These are phyloP conservation scores for Zaprionus camerounensis DNA, from an alignment of 1,140 invertebrate genomes.

Conservation along the genomic window DNA sequence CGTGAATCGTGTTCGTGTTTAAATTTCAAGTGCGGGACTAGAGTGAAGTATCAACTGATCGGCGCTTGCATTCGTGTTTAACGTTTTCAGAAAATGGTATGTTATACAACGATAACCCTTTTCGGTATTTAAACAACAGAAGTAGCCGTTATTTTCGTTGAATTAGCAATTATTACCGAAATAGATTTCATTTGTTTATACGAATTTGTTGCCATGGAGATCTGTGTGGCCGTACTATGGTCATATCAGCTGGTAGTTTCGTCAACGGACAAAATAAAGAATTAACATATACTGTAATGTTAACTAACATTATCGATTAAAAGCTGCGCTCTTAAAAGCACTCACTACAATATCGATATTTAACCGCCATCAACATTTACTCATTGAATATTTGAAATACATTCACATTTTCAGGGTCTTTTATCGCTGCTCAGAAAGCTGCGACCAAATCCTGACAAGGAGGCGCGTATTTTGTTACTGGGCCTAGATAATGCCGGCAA, in stretches of 20 bases:
- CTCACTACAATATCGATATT: neutral
- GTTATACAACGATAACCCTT: neutral
- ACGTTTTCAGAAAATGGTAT: constrained; percentile 26
- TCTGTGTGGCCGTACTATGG: constrained; percentile 8
- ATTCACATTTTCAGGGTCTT: constrained; percentile 90
- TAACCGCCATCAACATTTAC: neutral
- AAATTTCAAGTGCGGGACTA: constrained; percentile 20
- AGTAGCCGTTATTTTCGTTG: constrained; percentile 12
- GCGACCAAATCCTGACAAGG: constrained; percentile 94
- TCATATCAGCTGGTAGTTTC: neutral
- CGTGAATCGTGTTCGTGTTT: constrained; percentile 36
- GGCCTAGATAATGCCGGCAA: constrained; percentile 99
- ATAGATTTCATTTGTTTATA: constrained; percentile 44
- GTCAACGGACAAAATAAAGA: constrained; percentile 1
- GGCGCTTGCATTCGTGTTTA: neutral
- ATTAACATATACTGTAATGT: constrained; percentile 12
- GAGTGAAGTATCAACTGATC: constrained; percentile 14
- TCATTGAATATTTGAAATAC: neutral
- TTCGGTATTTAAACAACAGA: neutral
- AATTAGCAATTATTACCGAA: constrained; percentile 34
- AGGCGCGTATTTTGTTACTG: constrained; percentile 95
- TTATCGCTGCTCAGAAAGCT: constrained; percentile 96
- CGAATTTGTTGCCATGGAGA: constrained; percentile 37
- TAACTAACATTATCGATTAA: constrained; percentile 11
- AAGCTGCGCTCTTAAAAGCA: neutral